Percentiles rank a stretch among this genome's conserved stretches.
These are phyloP conservation scores for Microplitis deprimator DNA, from an alignment of 2,888 invertebrate genomes.

Conservation along the genomic window DNA sequence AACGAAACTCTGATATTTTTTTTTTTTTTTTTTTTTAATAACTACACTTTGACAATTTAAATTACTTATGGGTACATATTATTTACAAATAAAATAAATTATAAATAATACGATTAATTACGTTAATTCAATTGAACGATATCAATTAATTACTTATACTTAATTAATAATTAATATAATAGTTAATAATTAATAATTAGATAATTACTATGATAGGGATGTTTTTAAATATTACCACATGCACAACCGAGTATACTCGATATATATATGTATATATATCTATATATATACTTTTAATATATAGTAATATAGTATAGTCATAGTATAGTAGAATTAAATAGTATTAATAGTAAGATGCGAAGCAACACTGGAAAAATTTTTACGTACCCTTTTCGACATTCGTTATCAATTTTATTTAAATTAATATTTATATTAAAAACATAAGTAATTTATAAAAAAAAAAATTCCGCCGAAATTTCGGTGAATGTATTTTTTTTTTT, in stretches of 20 bases:
- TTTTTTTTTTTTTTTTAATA: not conserved
- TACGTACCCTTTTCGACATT: conserved; percentile 63
- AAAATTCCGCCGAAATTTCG: not conserved
- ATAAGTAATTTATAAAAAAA: not conserved
- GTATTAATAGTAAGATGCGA: conserved; percentile 62
- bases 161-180: not conserved
- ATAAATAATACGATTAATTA: not conserved
- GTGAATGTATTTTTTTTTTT: too few relatives aligned
- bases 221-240: conserved; percentile 44
- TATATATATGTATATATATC: conserved; percentile 49
- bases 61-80: not conserved
- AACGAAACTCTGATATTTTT: not conserved
- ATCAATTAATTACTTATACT: not conserved
- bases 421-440: not conserved
- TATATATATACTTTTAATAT: not conserved
- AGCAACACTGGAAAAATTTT: conserved; percentile 66
- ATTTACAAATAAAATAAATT: not conserved
- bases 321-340: conserved; percentile 30
- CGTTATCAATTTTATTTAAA: conserved; percentile 47
- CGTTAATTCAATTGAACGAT: not conserved
- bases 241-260: conserved; percentile 55
- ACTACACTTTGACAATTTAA: not conserved
- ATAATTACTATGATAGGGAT: conserved; percentile 24
- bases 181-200: conserved; percentile 3
- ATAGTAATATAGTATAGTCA: conserved; percentile 7